Conservation (phyloP, 2,888 invertebrate species). For the Cheilosia impressa region DNA sequence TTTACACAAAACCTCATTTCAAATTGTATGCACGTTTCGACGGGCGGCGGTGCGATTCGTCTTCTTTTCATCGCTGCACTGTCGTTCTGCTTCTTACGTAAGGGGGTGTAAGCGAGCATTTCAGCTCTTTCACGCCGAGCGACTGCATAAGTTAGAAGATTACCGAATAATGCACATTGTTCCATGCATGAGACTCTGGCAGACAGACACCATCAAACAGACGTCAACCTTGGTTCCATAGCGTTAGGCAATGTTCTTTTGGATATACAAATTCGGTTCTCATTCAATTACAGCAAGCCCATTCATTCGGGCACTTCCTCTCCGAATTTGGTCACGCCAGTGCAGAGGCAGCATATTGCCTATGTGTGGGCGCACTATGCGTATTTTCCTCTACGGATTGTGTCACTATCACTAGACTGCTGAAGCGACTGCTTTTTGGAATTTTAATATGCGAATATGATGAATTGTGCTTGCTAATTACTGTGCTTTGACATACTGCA, state of each 20-base stretch:
- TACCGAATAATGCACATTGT: constrained; percentile 14
- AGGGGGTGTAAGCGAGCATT: background rate
- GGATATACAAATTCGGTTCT: constrained; percentile 4
- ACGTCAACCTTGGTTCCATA: constrained; percentile 12
- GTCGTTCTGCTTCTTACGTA: constrained; percentile 11
- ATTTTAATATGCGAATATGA: background rate
- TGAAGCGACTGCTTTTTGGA: background rate
- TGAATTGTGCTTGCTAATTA: too few species aligned
- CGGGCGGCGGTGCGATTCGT: constrained; percentile 8
- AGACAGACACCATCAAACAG: too few species aligned
- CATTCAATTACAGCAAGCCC: constrained; percentile 15
- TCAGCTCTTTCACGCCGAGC: background rate
- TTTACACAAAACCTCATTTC: constrained; percentile 1
- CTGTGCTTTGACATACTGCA: too few species aligned
- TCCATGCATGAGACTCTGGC: background rate
- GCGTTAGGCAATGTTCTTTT: constrained; percentile 1
- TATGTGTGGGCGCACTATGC: background rate
- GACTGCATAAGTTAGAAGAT: constrained; percentile 19
- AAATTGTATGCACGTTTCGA: constrained; percentile 23
- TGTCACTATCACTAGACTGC: background rate
- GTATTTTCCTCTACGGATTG: background rate
- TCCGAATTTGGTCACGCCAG: constrained; percentile 19
- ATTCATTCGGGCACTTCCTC: constrained; percentile 17
- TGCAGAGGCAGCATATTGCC: background rate
- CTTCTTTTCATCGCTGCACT: constrained; percentile 20